These are phyloP conservation scores for Harlomillsia oculata DNA, from an alignment of 1,140 invertebrate species.

Conservation along the genomic window DNA sequence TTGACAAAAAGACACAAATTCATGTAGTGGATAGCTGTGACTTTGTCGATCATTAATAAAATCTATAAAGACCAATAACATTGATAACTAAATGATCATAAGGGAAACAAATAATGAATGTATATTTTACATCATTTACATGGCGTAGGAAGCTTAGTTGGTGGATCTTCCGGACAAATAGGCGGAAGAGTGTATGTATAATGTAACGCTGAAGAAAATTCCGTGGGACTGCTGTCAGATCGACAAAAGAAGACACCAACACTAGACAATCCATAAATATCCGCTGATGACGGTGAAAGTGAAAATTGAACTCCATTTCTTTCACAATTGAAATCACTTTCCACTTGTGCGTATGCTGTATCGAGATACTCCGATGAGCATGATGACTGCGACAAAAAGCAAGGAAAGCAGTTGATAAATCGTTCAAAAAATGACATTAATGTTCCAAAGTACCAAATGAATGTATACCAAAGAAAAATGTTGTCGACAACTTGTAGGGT, in stretches of 20 bases:
- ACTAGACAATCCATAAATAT: neutral
- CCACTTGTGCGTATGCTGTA: no score
- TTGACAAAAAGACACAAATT: constrained; percentile 5
- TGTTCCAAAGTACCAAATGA: neutral
- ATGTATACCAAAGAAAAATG: neutral
- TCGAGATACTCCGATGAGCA: no score
- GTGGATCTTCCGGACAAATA: neutral
- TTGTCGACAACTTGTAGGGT: neutral
- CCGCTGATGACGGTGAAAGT: neutral
- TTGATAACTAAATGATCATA: neutral
- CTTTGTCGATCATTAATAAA: neutral
- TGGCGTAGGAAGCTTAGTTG: neutral
- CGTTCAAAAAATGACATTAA: neutral
- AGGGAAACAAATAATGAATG: neutral
- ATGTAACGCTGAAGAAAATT: neutral
- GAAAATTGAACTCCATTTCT: neutral
- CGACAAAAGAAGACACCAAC: neutral
- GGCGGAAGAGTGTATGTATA: constrained; percentile 3
- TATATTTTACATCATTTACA: neutral
- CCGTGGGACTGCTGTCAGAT: neutral
- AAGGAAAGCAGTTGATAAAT: neutral
- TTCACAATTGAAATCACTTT: neutral
- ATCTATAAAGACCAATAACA: neutral
- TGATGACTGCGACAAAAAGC: neutral
- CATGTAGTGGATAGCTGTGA: neutral